Conservation (phyloP, 2,888 invertebrate genomes). For the Rambutsinella grinnellia region DNA sequence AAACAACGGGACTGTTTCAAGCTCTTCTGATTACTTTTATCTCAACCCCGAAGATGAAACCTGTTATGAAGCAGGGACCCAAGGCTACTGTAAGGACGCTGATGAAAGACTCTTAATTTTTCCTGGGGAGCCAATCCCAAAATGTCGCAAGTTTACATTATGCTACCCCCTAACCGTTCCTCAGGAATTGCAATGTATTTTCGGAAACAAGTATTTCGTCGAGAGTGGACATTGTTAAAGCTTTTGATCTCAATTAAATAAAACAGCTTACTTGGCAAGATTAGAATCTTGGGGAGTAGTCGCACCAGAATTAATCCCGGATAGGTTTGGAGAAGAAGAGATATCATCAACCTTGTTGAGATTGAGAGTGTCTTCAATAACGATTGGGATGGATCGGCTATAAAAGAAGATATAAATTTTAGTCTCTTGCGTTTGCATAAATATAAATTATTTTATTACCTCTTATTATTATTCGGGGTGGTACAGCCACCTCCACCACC, state of each 20-base stretch:
- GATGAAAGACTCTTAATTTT: constrained; percentile 51
- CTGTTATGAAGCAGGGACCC: constrained; percentile 59
- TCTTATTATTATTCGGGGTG: background rate
- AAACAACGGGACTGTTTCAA: background rate
- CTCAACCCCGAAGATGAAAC: constrained; percentile 53
- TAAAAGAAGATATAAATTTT: background rate
- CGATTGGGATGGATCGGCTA: constrained; percentile 29
- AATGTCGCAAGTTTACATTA: constrained; percentile 50
- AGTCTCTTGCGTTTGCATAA: background rate
- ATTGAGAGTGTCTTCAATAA: constrained; percentile 36
- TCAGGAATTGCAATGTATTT: constrained; percentile 58
- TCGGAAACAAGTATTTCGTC: constrained; percentile 52
- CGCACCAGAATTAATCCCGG: background rate
- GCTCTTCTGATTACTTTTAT: constrained; percentile 44
- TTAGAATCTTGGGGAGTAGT: background rate
- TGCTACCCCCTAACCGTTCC: constrained; percentile 60
- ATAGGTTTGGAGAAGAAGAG: background rate
- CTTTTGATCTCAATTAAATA: background rate
- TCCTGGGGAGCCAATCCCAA: constrained; percentile 62
- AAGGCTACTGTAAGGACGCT: constrained; percentile 48
- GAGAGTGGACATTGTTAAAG: constrained; percentile 23
- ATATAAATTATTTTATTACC: background rate
- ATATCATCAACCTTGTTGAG: constrained; percentile 14
- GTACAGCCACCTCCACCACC: constrained; percentile 9
- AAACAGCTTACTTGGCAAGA: constrained; percentile 27